Evolutionary conservation across 2,797 vertebrate genomes (phyloP).

Genomic region (Ctenochaetus hawaiiensis): DNA sequence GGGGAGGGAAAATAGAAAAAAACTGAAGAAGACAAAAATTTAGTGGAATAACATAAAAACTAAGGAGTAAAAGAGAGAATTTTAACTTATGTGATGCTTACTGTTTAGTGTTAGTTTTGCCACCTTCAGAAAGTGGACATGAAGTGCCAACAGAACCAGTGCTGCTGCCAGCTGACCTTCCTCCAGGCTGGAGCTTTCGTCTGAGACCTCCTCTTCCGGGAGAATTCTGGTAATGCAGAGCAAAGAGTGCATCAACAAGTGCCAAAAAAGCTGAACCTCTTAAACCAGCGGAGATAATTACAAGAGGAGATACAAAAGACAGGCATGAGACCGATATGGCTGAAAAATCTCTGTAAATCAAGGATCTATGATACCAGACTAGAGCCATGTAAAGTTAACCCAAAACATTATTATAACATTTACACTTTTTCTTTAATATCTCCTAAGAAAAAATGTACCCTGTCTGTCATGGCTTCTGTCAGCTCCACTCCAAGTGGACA

Average conservation of each 20-base stretch:
- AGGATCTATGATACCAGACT: neutral
- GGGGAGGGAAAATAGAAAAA: neutral
- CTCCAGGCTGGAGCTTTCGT: constrained; percentile 40
- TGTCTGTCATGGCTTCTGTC: constrained; percentile 76
- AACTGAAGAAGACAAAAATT: neutral
- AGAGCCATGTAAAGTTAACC: neutral
- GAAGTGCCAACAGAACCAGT: constrained; percentile 39
- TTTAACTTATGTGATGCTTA: constrained; percentile 22
- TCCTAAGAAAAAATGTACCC: constrained; percentile 52
- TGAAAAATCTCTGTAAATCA: neutral
- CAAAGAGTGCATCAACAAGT: constrained; percentile 11
- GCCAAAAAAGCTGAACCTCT: constrained; percentile 6
- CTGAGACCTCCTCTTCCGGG: constrained; percentile 52
- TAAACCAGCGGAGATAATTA: neutral
- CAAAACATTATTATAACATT: neutral
- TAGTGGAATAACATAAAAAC: neutral
- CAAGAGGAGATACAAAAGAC: no score
- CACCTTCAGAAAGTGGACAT: constrained; percentile 32
- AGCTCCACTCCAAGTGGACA: constrained; percentile 94
- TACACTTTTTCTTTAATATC: neutral
- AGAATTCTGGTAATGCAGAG: constrained; percentile 60
- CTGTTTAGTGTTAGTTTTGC: constrained; percentile 51
- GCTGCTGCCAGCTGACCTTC: constrained; percentile 56
- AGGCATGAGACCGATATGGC: neutral
- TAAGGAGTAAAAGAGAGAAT: neutral